Conservation (phyloP, 1,140 invertebrate species). For the Papilio polyxenes region DNA sequence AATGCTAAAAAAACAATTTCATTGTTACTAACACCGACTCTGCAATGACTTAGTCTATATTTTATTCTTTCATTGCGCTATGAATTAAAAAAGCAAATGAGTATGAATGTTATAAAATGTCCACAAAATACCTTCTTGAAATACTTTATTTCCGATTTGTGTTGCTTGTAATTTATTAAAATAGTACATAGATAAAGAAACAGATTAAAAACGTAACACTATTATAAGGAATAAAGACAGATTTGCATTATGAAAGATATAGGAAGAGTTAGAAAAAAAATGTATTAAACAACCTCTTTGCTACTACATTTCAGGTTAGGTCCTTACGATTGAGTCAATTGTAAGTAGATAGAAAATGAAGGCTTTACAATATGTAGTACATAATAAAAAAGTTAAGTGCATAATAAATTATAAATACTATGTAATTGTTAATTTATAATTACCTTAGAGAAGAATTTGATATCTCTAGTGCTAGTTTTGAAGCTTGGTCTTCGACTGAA, state of each 20-base stretch:
- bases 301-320: neutral
- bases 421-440: slow-evolving; percentile 37
- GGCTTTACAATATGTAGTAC: neutral
- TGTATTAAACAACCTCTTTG: neutral
- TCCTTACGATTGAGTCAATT: neutral
- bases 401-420: too few species aligned
- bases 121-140: slow-evolving; percentile 68
- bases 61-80: neutral
- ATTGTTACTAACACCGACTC: too few species aligned
- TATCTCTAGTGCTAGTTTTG: slow-evolving; percentile 97
- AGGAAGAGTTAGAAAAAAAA: too few species aligned
- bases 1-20: too few species aligned
- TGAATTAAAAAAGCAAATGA: slow-evolving; percentile 4
- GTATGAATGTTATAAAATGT: slow-evolving; percentile 10
- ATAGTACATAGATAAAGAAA: slow-evolving; percentile 26
- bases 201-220: neutral
- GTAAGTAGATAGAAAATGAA: neutral
- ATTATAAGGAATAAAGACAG: too few species aligned
- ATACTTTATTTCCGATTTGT: slow-evolving; percentile 72
- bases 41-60: neutral
- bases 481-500: slow-evolving; percentile 96
- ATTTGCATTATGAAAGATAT: too few species aligned
- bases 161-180: slow-evolving; percentile 66
- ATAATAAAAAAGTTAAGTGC: neutral
- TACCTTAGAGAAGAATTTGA: slow-evolving; percentile 99